Conservation (phyloP, 2,888 invertebrate species). For the Tupiocoris notatus region DNA sequence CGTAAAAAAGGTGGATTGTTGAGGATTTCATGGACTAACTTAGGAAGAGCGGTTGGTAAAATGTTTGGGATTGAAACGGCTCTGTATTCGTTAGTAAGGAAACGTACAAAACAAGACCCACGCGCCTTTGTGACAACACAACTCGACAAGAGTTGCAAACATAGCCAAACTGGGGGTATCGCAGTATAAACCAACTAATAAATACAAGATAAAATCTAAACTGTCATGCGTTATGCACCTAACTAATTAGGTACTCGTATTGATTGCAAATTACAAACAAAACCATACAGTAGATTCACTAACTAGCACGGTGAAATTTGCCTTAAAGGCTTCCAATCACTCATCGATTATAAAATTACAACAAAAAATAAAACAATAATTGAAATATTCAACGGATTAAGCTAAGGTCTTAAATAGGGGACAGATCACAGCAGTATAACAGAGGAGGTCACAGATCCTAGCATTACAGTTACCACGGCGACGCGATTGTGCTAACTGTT, state of each 20-base stretch:
- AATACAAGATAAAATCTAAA: neutral
- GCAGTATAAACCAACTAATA: no score
- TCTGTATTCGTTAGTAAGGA: no score
- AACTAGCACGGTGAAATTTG: neutral
- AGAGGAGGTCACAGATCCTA: neutral
- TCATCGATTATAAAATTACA: neutral
- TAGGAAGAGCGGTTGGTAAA: neutral
- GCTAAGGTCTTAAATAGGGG: neutral
- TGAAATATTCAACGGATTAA: neutral
- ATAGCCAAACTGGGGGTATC: no score
- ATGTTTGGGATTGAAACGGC: conserved; percentile 5
- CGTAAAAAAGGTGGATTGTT: neutral
- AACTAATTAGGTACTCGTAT: neutral
- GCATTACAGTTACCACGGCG: conserved; percentile 21
- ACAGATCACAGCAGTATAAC: conserved; percentile 34
- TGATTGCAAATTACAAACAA: neutral
- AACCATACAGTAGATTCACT: neutral
- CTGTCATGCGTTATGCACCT: neutral
- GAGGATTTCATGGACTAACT: neutral
- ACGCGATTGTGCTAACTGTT: conserved; percentile 45
- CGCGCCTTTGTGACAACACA: no score
- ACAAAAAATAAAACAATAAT: neutral
- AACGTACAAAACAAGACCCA: no score
- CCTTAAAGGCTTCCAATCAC: neutral
- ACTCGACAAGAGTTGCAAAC: no score